phyloP scores from a whole-genome alignment of 1,140 invertebrate species.

The Oedothorax gibbosus region DNA sequence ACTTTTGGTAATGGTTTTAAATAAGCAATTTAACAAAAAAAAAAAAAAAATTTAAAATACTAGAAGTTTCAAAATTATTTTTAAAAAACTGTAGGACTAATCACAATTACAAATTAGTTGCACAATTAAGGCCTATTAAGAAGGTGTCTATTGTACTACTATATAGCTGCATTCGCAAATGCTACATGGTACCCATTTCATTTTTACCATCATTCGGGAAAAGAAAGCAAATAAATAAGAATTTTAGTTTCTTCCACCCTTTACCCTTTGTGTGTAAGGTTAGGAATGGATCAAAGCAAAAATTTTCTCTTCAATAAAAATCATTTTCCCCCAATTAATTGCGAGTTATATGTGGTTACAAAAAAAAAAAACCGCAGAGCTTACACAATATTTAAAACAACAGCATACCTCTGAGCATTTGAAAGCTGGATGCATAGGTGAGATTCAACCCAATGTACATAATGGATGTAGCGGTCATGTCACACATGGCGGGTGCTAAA shows the following conservation, averaged over 20 bases:
- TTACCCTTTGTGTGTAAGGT: not conserved
- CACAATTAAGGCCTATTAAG: too few species aligned
- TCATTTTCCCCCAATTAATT: not conserved
- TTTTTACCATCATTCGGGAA: too few species aligned
- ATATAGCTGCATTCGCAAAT: too few species aligned
- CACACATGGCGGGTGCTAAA: slow-evolving; percentile 85
- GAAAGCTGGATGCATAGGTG: slow-evolving; percentile 94
- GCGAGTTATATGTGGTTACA: not conserved
- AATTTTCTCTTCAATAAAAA: not conserved
- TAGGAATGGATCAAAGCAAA: not conserved
- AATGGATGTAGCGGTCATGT: slow-evolving; percentile 84
- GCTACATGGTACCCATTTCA: too few species aligned
- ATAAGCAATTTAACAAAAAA: not conserved
- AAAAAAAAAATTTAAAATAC: too few species aligned
- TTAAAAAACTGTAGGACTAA: too few species aligned
- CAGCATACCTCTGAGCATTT: slow-evolving; percentile 89
- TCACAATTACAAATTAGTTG: too few species aligned
- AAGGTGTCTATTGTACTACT: too few species aligned
- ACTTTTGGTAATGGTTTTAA: too few species aligned
- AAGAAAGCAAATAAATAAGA: too few species aligned
- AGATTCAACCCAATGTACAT: slow-evolving; percentile 93
- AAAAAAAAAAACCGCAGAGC: not conserved
- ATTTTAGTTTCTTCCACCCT: too few species aligned
- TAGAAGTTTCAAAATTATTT: too few species aligned
- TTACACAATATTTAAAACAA: not conserved